Conservation (phyloP, 2,797 vertebrate species). For the Gadopsis bispinosus region DNA sequence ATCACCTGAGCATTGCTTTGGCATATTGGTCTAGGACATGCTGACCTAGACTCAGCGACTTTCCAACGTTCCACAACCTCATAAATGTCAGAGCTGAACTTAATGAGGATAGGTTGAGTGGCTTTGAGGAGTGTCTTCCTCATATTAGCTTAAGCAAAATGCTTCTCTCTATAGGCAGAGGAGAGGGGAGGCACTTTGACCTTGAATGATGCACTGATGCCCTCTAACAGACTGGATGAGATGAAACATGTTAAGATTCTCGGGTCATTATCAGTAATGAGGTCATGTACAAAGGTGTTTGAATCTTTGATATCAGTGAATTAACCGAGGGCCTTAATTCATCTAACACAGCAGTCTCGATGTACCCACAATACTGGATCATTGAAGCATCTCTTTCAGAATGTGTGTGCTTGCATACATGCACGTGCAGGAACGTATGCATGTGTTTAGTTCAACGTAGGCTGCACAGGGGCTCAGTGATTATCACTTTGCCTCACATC, state of each 20-base stretch:
- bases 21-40: slow-evolving; percentile 74
- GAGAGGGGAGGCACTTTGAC: slow-evolving; percentile 66
- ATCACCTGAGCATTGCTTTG: slow-evolving; percentile 80
- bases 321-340: background rate
- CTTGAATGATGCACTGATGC: slow-evolving; percentile 61
- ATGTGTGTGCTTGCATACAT: background rate
- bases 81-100: slow-evolving; percentile 83
- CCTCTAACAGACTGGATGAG: slow-evolving; percentile 38
- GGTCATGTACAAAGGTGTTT: slow-evolving; percentile 17
- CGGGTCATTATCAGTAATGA: slow-evolving; percentile 18
- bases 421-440: background rate
- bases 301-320: background rate
- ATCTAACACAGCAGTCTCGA: background rate
- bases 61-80: slow-evolving; percentile 65
- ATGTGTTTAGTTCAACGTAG: slow-evolving; percentile 23
- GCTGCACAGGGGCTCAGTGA: too few species aligned
- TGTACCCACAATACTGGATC: background rate
- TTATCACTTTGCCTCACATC: too few species aligned
- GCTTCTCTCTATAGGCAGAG: slow-evolving; percentile 43
- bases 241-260: slow-evolving; percentile 43
- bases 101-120: slow-evolving; percentile 84
- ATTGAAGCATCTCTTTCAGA: background rate
- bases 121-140: slow-evolving; percentile 73
- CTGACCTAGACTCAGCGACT: slow-evolving; percentile 78
- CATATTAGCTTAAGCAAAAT: slow-evolving; percentile 81